phyloP scores from a whole-genome alignment of 2,113 vertebrate genomes.

The Azemiops feae region DNA sequence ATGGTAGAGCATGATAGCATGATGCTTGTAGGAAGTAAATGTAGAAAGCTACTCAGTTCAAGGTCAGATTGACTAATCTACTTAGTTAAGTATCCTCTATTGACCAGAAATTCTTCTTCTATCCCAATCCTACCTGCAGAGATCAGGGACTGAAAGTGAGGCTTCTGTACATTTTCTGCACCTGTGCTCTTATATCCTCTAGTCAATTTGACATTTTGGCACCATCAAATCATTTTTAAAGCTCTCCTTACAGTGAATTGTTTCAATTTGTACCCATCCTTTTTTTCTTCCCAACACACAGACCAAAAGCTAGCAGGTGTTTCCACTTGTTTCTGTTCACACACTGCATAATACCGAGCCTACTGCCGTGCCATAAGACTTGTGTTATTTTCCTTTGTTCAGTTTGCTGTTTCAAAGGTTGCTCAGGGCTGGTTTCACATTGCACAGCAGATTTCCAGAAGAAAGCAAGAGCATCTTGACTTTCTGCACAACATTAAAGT shows the following conservation, averaged over 20 bases:
- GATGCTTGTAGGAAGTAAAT: background rate
- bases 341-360: background rate
- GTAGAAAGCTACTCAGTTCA: background rate
- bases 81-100: background rate
- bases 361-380: background rate
- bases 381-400: rapidly evolving
- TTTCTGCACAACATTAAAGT: background rate
- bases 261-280: background rate
- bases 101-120: background rate
- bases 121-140: background rate
- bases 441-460: slow-evolving; percentile 21
- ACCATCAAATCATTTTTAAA: background rate
- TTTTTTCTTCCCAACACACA: background rate
- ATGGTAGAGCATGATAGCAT: background rate
- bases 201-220: background rate
- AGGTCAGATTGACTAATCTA: background rate
- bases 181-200: background rate
- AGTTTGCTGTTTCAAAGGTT: background rate
- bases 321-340: background rate
- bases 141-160: background rate
- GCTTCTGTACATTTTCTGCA: background rate
- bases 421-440: slow-evolving; percentile 26
- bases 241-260: background rate
- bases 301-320: background rate
- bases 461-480: slow-evolving; percentile 1